Conservation (phyloP, 92 coral and sea anemone species). For the Micromussa lordhowensis region DNA sequence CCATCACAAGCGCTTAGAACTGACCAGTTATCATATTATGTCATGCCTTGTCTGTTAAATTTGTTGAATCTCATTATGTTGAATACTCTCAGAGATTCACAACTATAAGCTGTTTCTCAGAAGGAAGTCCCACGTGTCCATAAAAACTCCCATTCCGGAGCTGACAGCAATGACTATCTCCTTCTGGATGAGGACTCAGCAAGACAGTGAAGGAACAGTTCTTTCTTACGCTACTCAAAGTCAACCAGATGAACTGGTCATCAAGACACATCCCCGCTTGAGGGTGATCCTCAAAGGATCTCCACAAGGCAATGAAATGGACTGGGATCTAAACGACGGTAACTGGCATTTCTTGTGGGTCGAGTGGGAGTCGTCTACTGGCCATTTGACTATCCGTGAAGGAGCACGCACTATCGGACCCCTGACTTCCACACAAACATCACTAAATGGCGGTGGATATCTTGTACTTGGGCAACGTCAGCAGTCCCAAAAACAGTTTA, state of each 20-base stretch:
- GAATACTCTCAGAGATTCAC: background rate
- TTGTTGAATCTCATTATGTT: too few relatives aligned
- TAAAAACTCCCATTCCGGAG: slow-evolving; percentile 5
- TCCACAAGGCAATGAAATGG: too few relatives aligned
- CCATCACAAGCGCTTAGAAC: too few relatives aligned
- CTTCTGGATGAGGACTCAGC: slow-evolving; percentile 26
- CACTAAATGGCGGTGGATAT: background rate
- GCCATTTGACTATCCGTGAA: too few relatives aligned
- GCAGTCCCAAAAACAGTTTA: background rate
- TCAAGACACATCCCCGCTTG: slow-evolving; percentile 14
- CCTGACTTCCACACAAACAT: too few relatives aligned
- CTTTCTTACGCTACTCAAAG: slow-evolving; percentile 26
- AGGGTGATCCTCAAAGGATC: slow-evolving; percentile 9
- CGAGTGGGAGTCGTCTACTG: background rate
- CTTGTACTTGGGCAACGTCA: slow-evolving; percentile 13
- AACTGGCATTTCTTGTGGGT: slow-evolving; percentile 22
- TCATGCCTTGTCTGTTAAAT: too few relatives aligned
- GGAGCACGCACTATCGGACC: too few relatives aligned
- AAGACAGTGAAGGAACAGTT: slow-evolving; percentile 8
- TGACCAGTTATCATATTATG: too few relatives aligned
- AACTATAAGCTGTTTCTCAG: slow-evolving; percentile 13
- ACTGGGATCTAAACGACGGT: background rate
- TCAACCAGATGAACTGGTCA: slow-evolving; percentile 11
- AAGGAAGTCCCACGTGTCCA: slow-evolving; percentile 12
- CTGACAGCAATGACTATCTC: slow-evolving; percentile 16